Percentiles rank a stretch among this genome's conserved stretches.
Conservation (phyloP, 2,113 vertebrate genomes). For the Madoqua kirkii region DNA sequence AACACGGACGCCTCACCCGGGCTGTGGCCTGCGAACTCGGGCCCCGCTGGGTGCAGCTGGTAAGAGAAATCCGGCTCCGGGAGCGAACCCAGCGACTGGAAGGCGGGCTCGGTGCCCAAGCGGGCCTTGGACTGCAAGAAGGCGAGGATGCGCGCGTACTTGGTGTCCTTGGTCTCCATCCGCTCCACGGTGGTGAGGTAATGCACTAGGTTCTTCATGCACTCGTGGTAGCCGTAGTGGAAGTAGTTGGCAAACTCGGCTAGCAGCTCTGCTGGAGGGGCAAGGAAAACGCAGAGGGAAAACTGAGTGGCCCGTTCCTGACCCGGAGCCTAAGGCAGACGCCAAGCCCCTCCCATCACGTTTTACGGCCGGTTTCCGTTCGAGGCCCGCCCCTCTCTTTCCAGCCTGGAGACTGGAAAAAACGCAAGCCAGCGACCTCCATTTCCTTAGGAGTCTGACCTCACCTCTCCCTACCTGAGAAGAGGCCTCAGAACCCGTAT, state of each 20-base stretch:
- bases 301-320: background rate
- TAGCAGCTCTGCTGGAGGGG: slow-evolving; percentile 87
- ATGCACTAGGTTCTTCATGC: slow-evolving; percentile 98
- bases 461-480: background rate
- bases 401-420: background rate
- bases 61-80: slow-evolving; percentile 89
- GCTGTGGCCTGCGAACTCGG: slow-evolving; percentile 87
- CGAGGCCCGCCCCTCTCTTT: background rate
- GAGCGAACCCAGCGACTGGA: slow-evolving; percentile 81
- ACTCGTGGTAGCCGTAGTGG: slow-evolving; percentile 98
- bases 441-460: background rate
- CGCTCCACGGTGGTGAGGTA: slow-evolving; percentile 97
- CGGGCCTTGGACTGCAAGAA: slow-evolving; percentile 96
- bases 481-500: background rate
- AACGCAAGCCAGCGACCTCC: background rate
- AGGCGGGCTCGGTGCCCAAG: slow-evolving; percentile 87
- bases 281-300: background rate
- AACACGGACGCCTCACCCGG: slow-evolving; percentile 84
- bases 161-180: slow-evolving; percentile 96
- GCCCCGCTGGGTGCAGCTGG: slow-evolving; percentile 84
- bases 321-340: background rate
- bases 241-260: slow-evolving; percentile 99
- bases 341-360: background rate
- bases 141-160: slow-evolving; percentile 95
- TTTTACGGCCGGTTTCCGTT: background rate